A percentile compares a stretch with the other conserved stretches of the same genome.
Conservation (phyloP, 2,888 invertebrate genomes). For the Ophraella communa region DNA sequence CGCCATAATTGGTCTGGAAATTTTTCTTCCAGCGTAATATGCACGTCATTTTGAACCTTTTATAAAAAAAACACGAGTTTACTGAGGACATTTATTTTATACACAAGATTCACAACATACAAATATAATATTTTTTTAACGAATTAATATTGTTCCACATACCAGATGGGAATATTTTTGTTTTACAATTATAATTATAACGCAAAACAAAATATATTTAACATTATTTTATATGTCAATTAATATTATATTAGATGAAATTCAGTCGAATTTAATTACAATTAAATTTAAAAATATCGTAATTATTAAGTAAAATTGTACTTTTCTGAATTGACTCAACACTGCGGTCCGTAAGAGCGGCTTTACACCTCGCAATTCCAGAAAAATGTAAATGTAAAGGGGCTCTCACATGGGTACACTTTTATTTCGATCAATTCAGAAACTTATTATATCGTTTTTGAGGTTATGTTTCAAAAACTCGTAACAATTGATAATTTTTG, state of each 20-base stretch:
- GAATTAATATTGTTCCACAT: conserved; percentile 58
- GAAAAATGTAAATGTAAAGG: too few species aligned
- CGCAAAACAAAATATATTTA: conserved; percentile 8
- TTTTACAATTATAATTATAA: conserved; percentile 8
- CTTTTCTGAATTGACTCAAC: background rate
- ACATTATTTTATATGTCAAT: background rate
- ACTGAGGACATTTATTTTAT: conserved; percentile 46
- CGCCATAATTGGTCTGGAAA: too few species aligned
- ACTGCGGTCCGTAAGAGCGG: too few species aligned
- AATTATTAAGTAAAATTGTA: background rate
- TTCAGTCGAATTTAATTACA: conserved; percentile 15
- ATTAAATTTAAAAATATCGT: background rate
- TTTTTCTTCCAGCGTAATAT: too few species aligned
- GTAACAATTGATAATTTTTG: too few species aligned
- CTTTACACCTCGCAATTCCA: too few species aligned
- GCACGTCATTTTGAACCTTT: too few species aligned
- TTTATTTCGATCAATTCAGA: background rate
- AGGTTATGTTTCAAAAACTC: background rate
- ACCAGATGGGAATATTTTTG: conserved; percentile 58
- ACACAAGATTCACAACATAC: conserved; percentile 59
- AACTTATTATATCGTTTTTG: background rate
- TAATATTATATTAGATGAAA: conserved; percentile 2
- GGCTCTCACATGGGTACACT: too few species aligned
- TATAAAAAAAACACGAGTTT: conserved; percentile 9
- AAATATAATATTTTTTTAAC: conserved; percentile 54